phyloP scores from a whole-genome alignment of 2,113 vertebrate genomes.

The Elephantulus edwardii region DNA sequence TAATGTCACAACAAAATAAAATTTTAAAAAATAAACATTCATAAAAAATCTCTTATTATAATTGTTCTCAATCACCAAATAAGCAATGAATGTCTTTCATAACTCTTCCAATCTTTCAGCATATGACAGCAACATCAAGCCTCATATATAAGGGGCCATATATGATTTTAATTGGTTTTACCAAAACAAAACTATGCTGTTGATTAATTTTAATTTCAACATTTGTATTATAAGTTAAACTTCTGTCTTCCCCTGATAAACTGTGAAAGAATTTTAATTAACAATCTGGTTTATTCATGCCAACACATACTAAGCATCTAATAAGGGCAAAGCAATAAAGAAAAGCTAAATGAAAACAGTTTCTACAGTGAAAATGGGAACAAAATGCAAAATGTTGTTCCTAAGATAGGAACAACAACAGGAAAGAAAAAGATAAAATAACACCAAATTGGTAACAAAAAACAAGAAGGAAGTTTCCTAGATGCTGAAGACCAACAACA shows the following conservation, averaged over 20 bases:
- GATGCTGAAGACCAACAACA: too few relatives aligned
- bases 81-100: too few relatives aligned
- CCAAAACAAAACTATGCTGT: slow-evolving; percentile 9
- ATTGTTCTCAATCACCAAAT: too few relatives aligned
- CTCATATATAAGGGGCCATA: not conserved
- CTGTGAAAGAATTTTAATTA: slow-evolving; percentile 53
- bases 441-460: not conserved
- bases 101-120: too few relatives aligned
- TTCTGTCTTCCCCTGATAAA: slow-evolving; percentile 8
- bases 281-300: slow-evolving; percentile 28
- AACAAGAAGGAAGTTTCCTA: not conserved
- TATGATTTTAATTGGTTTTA: slow-evolving; percentile 34
- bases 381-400: not conserved
- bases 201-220: slow-evolving; percentile 63
- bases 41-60: too few relatives aligned
- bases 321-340: slow-evolving; percentile 47
- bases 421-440: slow-evolving; percentile 34
- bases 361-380: slow-evolving; percentile 13
- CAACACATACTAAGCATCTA: slow-evolving; percentile 35
- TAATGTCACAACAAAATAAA: too few relatives aligned
- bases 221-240: slow-evolving; percentile 47
- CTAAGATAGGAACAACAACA: too few relatives aligned
- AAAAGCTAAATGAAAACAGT: slow-evolving; percentile 48
- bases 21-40: too few relatives aligned
- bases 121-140: too few relatives aligned